phyloP scores from a whole-genome alignment of 2,797 vertebrate genomes.

The Mus spretus region DNA sequence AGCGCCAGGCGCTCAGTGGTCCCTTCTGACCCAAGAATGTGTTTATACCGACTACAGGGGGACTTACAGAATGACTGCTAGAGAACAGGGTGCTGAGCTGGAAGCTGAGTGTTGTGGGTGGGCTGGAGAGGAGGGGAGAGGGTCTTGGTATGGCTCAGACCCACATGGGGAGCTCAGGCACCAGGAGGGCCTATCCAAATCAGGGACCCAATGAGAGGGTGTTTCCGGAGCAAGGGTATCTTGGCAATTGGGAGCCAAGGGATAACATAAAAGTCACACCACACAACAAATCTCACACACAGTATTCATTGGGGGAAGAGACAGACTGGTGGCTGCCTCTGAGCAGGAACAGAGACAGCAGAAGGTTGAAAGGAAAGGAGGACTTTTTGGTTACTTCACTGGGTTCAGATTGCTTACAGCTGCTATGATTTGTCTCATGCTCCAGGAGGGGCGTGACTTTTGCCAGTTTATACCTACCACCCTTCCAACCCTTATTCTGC shows the following conservation, averaged over 20 bases:
- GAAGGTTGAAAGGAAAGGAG: background rate
- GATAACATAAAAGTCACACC: background rate
- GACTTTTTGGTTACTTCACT: background rate
- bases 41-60: background rate
- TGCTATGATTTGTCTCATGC: too few species aligned
- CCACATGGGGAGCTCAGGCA: background rate
- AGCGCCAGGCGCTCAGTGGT: background rate
- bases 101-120: background rate
- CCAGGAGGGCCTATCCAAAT: background rate
- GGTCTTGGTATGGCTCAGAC: background rate
- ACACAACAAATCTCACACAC: background rate
- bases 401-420: too few species aligned
- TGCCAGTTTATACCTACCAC: background rate
- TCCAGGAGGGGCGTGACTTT: too few species aligned
- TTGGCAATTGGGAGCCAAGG: background rate
- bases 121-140: background rate
- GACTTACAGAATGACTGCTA: background rate
- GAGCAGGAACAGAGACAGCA: background rate
- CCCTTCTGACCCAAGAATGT: background rate
- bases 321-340: background rate
- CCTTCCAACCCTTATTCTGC: background rate
- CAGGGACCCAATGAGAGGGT: background rate
- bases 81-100: background rate
- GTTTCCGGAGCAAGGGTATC: background rate
- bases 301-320: background rate